Conservation (phyloP, 2,797 vertebrate species). For the Sternotherus odoratus region DNA sequence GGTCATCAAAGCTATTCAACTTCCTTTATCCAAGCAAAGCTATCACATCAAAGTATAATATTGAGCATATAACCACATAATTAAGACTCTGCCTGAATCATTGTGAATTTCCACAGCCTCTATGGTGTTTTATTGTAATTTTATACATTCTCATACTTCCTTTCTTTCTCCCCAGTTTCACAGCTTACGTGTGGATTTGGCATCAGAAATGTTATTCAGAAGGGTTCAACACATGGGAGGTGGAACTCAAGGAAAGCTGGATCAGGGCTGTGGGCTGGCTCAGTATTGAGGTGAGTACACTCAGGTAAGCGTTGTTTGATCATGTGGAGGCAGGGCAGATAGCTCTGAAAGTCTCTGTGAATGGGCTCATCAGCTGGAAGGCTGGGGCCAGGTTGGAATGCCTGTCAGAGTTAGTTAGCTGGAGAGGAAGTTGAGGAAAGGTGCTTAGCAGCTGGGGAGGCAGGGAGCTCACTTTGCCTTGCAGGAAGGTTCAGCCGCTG, state of each 20-base stretch:
- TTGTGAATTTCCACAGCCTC: background rate
- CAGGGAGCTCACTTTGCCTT: constrained; percentile 46
- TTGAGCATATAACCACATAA: background rate
- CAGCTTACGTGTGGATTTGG: background rate
- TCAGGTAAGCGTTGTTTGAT: background rate
- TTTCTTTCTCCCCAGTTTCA: constrained; percentile 9
- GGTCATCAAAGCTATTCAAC: background rate
- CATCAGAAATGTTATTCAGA: background rate
- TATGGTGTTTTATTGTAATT: constrained; percentile 3
- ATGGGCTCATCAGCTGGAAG: background rate
- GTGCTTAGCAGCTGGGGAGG: constrained; percentile 49
- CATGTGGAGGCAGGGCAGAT: background rate
- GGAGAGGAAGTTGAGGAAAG: constrained; percentile 8
- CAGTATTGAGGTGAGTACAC: background rate
- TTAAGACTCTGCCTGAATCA: constrained; percentile 13
- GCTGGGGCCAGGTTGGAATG: constrained; percentile 16
- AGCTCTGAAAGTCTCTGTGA: background rate
- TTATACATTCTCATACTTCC: constrained; percentile 11
- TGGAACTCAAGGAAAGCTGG: background rate
- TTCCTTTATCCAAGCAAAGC: constrained; percentile 8
- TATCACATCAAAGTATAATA: constrained; percentile 45
- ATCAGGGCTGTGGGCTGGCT: background rate
- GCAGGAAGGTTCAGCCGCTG: constrained; percentile 65
- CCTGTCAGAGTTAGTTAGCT: constrained; percentile 35
- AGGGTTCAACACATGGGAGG: background rate